Conservation (phyloP, 2,888 invertebrate genomes). For the Dasysyrphus albostriatus region DNA sequence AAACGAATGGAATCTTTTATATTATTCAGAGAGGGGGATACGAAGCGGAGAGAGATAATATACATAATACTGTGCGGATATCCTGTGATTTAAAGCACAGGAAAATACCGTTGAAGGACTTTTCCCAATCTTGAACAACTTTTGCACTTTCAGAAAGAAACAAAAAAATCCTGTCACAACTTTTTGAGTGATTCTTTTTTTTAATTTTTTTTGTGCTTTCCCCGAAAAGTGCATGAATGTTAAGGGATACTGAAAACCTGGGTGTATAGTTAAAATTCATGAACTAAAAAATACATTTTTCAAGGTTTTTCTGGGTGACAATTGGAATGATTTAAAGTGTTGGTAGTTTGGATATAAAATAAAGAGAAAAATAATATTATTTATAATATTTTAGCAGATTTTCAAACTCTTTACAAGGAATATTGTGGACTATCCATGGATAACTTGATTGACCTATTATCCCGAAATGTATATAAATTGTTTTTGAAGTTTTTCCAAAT, state of each 20-base stretch:
- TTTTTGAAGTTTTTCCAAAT: too few species aligned
- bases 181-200: conserved; percentile 24
- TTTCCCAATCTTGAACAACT: conserved; percentile 26
- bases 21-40: conserved; percentile 11
- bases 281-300: neutral
- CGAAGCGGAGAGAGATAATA: neutral
- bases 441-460: too few species aligned
- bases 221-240: neutral
- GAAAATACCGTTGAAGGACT: conserved; percentile 37
- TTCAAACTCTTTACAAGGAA: too few species aligned
- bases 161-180: conserved; percentile 26
- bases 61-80: conserved; percentile 10
- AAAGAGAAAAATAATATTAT: too few species aligned
- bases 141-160: conserved; percentile 28
- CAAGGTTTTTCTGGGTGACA: neutral
- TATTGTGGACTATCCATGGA: too few species aligned
- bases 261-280: neutral
- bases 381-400: too few species aligned
- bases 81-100: conserved; percentile 60
- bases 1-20: conserved; percentile 21
- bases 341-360: too few species aligned
- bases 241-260: neutral
- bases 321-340: too few species aligned
- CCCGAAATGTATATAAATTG: too few species aligned
- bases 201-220: neutral